A percentile compares a stretch with the other conserved stretches of the same genome.
phyloP scores from a whole-genome alignment of 2,797 vertebrate species.

The Morelia viridis region DNA sequence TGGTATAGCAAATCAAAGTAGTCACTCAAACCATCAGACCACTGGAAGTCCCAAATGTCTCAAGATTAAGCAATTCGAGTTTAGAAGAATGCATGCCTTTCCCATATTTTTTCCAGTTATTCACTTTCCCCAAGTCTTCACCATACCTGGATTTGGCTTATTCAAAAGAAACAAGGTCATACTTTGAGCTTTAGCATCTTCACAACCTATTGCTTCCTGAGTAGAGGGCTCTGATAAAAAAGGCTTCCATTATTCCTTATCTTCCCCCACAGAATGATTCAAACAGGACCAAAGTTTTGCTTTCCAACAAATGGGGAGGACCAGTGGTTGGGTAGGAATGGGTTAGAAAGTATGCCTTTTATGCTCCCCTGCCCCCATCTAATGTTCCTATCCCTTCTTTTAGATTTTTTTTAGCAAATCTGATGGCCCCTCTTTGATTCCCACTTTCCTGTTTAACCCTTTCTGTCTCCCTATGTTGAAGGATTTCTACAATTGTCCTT shows the following conservation, averaged over 20 bases:
- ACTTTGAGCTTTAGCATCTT: not conserved
- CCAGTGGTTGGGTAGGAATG: no score
- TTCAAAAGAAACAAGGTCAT: not conserved
- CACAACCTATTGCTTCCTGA: not conserved
- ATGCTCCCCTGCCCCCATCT: no score
- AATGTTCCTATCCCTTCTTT: no score
- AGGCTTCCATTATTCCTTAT: not conserved
- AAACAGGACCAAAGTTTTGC: not conserved
- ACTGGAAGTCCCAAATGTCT: not conserved
- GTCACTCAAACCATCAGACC: not conserved
- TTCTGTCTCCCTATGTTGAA: no score
- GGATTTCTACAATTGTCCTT: no score
- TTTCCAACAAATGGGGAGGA: no score
- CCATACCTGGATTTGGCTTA: not conserved
- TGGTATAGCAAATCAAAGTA: not conserved
- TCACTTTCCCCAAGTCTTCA: not conserved
- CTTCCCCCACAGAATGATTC: not conserved
- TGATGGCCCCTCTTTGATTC: no score
- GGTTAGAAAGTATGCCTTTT: no score
- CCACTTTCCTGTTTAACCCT: no score
- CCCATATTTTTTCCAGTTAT: not conserved
- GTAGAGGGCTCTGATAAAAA: not conserved
- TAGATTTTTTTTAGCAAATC: no score
- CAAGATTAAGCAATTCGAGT: not conserved
- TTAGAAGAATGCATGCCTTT: not conserved